Conservation (phyloP, 2,113 vertebrate genomes). For the Odobenus rosmarus region DNA sequence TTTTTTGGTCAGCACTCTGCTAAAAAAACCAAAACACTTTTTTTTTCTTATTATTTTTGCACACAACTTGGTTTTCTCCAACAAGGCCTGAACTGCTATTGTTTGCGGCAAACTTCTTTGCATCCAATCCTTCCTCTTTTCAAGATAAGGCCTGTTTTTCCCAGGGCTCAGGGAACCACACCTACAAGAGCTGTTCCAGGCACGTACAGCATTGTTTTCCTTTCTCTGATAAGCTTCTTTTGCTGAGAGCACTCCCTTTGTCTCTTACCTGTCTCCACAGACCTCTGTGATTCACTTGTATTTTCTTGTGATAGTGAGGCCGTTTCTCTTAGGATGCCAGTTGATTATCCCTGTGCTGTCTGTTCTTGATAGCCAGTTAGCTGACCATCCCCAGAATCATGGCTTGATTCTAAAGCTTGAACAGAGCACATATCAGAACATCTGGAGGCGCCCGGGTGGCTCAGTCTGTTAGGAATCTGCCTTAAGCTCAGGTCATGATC, state of each 20-base stretch:
- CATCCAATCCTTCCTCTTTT: constrained; percentile 66
- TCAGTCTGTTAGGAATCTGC: background rate
- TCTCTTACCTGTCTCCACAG: constrained; percentile 1
- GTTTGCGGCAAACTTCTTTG: constrained; percentile 60
- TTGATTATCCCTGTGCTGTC: background rate
- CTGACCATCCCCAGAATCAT: background rate
- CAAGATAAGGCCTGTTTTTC: constrained; percentile 76
- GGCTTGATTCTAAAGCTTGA: background rate
- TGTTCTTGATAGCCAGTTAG: background rate
- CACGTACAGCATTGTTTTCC: constrained; percentile 39
- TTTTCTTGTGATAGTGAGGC: background rate
- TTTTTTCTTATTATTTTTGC: background rate
- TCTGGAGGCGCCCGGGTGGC: background rate
- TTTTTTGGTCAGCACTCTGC: background rate
- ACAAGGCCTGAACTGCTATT: constrained; percentile 27
- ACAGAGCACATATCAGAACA: background rate
- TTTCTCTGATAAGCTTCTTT: constrained; percentile 48
- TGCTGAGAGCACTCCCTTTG: background rate
- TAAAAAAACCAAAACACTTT: background rate
- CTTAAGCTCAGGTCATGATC: too few relatives aligned
- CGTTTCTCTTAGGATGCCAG: background rate
- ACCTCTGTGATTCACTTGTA: background rate
- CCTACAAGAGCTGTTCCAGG: constrained; percentile 35
- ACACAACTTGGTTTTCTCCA: background rate
- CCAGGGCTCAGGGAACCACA: constrained; percentile 51